phyloP scores from a whole-genome alignment of 2,888 invertebrate genomes.

The Conistra vaccinii region DNA sequence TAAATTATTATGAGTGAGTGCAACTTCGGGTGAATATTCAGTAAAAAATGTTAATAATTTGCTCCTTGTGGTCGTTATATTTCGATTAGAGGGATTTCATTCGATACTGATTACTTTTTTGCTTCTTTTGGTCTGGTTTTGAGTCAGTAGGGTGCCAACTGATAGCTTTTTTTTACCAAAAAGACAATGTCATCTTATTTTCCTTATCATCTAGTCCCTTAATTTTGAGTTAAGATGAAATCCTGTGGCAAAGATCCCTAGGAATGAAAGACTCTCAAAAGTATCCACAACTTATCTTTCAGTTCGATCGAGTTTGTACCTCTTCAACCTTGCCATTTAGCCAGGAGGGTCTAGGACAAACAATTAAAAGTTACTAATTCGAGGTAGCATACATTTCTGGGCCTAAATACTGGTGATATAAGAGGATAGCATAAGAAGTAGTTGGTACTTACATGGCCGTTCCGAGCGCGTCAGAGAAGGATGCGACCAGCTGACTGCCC shows the following conservation, averaged over 20 bases:
- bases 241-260: not conserved
- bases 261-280: not conserved
- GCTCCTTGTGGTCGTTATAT: conserved; percentile 42
- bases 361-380: not conserved
- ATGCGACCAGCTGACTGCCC: conserved; percentile 95
- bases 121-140: not conserved
- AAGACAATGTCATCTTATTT: not conserved
- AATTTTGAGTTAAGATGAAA: not conserved
- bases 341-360: not conserved
- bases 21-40: conserved; percentile 11
- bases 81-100: conserved; percentile 38
- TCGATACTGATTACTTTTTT: conserved; percentile 19
- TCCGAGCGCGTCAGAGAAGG: conserved; percentile 95
- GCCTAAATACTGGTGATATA: not conserved
- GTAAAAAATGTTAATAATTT: conserved; percentile 39
- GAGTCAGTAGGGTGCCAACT: not conserved
- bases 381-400: not conserved
- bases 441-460: conserved; percentile 94
- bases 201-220: not conserved
- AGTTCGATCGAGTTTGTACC: not conserved
- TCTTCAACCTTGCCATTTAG: not conserved
- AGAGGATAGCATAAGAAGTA: no score
- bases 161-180: conserved; percentile 1
- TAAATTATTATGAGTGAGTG: not conserved
- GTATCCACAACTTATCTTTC: not conserved